Percentiles rank a stretch among this genome's conserved stretches.
Conservation (phyloP, 2,113 vertebrate species). For the Gallinago media region DNA sequence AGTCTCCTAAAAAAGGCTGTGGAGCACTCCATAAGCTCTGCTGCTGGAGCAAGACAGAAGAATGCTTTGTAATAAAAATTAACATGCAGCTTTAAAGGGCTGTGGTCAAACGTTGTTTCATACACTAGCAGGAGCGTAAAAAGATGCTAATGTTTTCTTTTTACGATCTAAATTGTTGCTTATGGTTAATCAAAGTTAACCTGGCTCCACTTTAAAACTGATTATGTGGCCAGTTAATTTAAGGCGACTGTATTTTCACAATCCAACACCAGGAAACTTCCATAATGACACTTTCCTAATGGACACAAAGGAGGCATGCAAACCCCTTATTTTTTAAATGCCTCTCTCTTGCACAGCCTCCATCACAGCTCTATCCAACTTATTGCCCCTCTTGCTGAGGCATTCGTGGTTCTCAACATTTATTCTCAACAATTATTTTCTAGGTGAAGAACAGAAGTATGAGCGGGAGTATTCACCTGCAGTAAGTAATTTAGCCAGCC, state of each 20-base stretch:
- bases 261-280: not conserved
- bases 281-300: not conserved
- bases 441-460: not conserved
- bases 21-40: not conserved
- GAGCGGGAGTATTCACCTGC: not conserved
- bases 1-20: not conserved
- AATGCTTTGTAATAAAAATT: slow-evolving; percentile 12
- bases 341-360: not conserved
- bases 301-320: not conserved
- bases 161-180: slow-evolving; percentile 39
- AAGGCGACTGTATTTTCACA: not conserved
- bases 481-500: not conserved
- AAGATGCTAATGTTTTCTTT: slow-evolving; percentile 18
- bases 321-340: accelerated
- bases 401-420: not conserved
- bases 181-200: slow-evolving; percentile 40
- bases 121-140: not conserved
- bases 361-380: not conserved
- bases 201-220: not conserved
- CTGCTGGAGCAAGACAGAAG: not conserved
- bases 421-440: not conserved
- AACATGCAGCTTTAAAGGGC: slow-evolving; percentile 18
- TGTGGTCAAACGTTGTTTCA: slow-evolving; percentile 5
- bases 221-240: slow-evolving; percentile 27
- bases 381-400: not conserved